Base-by-base conservation (phyloP, 2,113 vertebrate genomes). In the Rhegmatorhina hoffmannsi region DNA sequence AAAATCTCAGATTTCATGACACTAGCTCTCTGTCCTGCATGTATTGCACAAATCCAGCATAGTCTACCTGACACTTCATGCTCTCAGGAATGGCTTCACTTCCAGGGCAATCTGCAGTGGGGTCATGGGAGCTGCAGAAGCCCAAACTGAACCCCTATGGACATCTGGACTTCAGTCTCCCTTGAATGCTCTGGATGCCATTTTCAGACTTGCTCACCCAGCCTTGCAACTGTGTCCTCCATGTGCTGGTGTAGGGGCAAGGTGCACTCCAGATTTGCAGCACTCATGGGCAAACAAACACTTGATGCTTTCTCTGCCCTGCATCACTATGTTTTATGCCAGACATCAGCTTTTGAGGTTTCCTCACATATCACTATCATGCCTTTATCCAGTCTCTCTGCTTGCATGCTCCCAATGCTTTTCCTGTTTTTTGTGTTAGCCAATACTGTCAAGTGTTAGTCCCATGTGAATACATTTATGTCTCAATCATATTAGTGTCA, bases 291-390 rank as follows among this genome's bases (percentile, higher is more conserved):
- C 36, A 66, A 79, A 56, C 7, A 43, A 60, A 23, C 17, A 46
- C 19, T 15, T 24, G 56, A 38, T 31, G 23, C 9, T 56, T 75
- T 33, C 17, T 66, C 60, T 89, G 31, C 20, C 12, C 26, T 78
- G 36, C 31, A 66, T 46, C 23, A 46, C 31, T 15, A 9, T 15
- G 5, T 43, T 73, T 84, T 47, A n/a, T 28, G 40, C n/a, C 26
- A 53, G 14, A 40, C 24, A 66, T 44, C 40, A 50, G 0, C 7
- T 29, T 24, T 25, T 19, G 10, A 38, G 33, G 18, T 76, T 89
- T 78, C 56, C 75, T 7, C 0, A 0, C 31, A 1, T 33, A 31
- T n/a, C 58, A 17, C 9, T 44, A 4, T 46, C 36, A 49, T 0
- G 0, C 9, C 56, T 81, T 80, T 53, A 67, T 44, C 15, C 17